phyloP scores from a whole-genome alignment of 2,797 vertebrate species.

The Salarias fasciatus region DNA sequence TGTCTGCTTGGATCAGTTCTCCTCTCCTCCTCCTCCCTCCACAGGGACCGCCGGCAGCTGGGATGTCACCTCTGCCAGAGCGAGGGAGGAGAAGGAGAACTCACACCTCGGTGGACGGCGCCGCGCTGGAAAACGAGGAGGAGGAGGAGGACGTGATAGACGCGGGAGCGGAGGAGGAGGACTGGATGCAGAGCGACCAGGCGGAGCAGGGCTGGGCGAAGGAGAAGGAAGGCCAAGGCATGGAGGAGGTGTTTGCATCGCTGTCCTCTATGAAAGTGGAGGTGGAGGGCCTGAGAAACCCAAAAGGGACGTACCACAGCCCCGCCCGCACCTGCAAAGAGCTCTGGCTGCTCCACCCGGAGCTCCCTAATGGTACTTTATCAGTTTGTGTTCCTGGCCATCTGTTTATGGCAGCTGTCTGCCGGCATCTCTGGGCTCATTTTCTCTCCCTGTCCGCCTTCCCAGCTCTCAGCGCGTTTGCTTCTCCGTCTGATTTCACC shows the following conservation, averaged over 20 bases:
- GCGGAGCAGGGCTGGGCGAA: slow-evolving; percentile 73
- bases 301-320: slow-evolving; percentile 90
- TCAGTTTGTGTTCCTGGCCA: slow-evolving; percentile 8
- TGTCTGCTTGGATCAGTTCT: neutral
- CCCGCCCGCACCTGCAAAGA: slow-evolving; percentile 98
- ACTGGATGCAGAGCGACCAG: slow-evolving; percentile 70
- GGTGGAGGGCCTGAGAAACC: slow-evolving; percentile 94
- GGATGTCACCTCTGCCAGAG: slow-evolving; percentile 85
- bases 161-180: slow-evolving; percentile 59
- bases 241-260: slow-evolving; percentile 96
- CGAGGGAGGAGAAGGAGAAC: slow-evolving; percentile 84
- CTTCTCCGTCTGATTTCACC: neutral
- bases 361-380: slow-evolving; percentile 88
- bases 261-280: slow-evolving; percentile 94
- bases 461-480: neutral
- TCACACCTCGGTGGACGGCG: slow-evolving; percentile 84
- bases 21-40: neutral
- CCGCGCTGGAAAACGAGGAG: slow-evolving; percentile 68
- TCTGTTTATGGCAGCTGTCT: slow-evolving; percentile 8
- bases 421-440: slow-evolving; percentile 1
- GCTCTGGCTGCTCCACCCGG: slow-evolving; percentile 90
- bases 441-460: neutral
- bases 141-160: slow-evolving; percentile 41
- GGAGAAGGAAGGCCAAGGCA: slow-evolving; percentile 85
- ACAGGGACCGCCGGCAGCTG: slow-evolving; percentile 89